phyloP scores from a whole-genome alignment of 2,888 invertebrate genomes.

The Ischnura elegans region DNA sequence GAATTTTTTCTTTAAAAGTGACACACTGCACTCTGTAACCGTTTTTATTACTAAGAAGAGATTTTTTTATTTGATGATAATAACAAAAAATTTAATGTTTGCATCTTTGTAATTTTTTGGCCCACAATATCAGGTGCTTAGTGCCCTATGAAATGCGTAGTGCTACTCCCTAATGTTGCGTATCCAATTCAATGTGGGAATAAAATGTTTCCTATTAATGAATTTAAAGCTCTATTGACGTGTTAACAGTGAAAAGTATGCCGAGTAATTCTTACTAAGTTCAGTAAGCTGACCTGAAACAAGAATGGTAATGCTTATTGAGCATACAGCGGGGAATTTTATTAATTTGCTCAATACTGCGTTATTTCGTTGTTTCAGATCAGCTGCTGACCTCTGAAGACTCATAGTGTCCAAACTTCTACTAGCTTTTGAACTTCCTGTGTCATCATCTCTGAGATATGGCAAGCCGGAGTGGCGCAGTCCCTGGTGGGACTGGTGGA shows the following conservation, averaged over 20 bases:
- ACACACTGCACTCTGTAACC: too few species aligned
- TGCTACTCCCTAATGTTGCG: neutral
- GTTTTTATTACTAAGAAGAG: too few species aligned
- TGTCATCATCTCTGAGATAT: conserved; percentile 77
- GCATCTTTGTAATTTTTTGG: neutral
- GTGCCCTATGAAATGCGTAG: neutral
- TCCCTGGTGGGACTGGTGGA: conserved; percentile 43
- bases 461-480: conserved; percentile 49
- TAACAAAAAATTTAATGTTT: neutral
- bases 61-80: neutral
- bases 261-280: conserved; percentile 69
- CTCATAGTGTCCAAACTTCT: conserved; percentile 68
- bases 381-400: conserved; percentile 75
- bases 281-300: conserved; percentile 76
- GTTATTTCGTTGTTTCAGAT: conserved; percentile 80
- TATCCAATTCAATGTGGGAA: neutral
- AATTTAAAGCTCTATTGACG: neutral
- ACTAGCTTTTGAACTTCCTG: conserved; percentile 77
- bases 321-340: conserved; percentile 71
- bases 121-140: neutral
- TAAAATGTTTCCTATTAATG: too few species aligned
- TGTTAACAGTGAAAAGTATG: neutral
- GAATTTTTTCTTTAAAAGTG: too few species aligned
- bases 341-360: conserved; percentile 70
- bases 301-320: conserved; percentile 76